phyloP scores from a whole-genome alignment of 2,113 vertebrate genomes.

The Stercorarius parasiticus region DNA sequence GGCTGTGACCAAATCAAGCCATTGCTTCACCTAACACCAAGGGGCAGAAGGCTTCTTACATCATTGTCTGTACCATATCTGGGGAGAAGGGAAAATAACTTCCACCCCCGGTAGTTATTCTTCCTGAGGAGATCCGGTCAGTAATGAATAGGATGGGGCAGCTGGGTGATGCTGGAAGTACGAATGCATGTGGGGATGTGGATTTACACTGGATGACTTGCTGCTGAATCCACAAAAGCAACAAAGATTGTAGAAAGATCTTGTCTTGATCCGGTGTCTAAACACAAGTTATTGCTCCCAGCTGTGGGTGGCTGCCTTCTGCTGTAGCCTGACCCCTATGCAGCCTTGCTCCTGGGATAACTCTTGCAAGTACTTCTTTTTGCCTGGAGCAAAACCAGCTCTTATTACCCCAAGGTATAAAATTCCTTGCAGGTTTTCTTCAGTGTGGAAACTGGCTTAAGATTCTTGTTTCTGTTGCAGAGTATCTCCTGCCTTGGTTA shows the following conservation, averaged over 20 bases:
- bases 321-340: background rate
- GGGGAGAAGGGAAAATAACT: background rate
- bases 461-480: background rate
- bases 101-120: background rate
- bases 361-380: background rate
- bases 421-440: background rate
- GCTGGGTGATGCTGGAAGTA: background rate
- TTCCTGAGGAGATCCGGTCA: background rate
- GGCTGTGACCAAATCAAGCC: background rate
- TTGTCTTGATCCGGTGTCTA: background rate
- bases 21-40: background rate
- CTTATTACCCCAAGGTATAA: background rate
- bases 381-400: background rate
- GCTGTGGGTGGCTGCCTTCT: background rate
- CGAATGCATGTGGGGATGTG: background rate
- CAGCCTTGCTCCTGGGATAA: background rate
- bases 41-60: background rate
- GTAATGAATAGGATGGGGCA: background rate
- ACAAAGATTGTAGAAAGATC: background rate
- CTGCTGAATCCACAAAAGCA: background rate
- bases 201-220: background rate
- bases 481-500: background rate
- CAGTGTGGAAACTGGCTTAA: background rate
- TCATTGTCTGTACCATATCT: background rate
- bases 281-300: background rate